Evolutionary conservation across 2,888 invertebrate species (phyloP).

Genomic region (Pilophorus perplexus): DNA sequence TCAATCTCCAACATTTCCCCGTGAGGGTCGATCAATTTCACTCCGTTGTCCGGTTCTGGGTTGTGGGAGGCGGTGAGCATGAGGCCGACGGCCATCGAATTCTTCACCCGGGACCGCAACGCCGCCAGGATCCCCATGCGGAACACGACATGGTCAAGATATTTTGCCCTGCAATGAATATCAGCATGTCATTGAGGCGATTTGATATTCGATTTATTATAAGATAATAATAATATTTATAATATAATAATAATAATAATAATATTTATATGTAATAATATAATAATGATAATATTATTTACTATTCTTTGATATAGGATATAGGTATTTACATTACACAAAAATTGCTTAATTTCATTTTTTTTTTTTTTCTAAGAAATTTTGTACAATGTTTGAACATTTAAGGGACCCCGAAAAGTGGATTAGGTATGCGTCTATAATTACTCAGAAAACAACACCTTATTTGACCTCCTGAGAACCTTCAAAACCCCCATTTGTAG

Average conservation of each 20-base stretch:
- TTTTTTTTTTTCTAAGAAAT: neutral
- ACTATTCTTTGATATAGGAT: neutral
- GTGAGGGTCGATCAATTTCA: conserved; percentile 90
- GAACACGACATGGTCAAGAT: conserved; percentile 87
- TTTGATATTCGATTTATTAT: too few species aligned
- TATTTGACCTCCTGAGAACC: too few species aligned
- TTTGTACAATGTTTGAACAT: too few species aligned
- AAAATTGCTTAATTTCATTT: neutral
- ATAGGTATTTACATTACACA: neutral
- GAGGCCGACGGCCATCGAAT: conserved; percentile 86
- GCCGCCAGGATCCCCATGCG: conserved; percentile 92
- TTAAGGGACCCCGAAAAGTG: too few species aligned
- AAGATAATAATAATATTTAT: neutral
- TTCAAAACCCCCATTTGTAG: too few species aligned
- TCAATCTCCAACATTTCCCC: conserved; percentile 93
- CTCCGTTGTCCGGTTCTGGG: conserved; percentile 92
- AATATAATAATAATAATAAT: neutral
- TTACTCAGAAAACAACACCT: too few species aligned
- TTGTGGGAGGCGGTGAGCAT: conserved; percentile 99
- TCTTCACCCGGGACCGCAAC: conserved; percentile 76
- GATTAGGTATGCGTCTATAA: too few species aligned
- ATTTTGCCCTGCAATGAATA: conserved; percentile 64
- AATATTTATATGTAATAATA: neutral
- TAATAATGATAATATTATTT: neutral
- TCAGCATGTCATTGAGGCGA: too few species aligned